Conservation (phyloP, 2,888 invertebrate species). For the Acanthosepion lycidas region DNA sequence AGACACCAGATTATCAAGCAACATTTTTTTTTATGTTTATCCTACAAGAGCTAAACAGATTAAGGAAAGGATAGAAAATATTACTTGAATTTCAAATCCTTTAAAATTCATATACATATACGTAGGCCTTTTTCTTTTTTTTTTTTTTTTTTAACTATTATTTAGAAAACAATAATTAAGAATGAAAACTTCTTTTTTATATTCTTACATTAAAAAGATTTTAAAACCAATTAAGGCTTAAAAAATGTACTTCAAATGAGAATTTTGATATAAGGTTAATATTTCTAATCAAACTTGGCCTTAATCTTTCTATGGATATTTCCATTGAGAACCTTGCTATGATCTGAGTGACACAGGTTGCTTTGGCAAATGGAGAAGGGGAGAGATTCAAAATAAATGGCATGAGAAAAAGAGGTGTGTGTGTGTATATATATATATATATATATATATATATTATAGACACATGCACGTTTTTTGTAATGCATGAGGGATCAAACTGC, state of each 20-base stretch:
- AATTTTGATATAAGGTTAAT: neutral
- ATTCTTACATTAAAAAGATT: neutral
- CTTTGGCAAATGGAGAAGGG: neutral
- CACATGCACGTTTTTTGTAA: neutral
- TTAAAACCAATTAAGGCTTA: neutral
- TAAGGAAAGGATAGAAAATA: neutral
- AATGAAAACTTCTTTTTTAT: neutral
- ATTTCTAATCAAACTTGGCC: neutral
- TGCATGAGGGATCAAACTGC: neutral
- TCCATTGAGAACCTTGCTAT: neutral
- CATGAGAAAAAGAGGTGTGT: neutral
- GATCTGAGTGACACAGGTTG: too few relatives aligned
- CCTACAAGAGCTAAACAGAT: neutral
- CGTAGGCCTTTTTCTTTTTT: neutral
- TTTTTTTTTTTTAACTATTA: neutral
- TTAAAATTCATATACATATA: neutral
- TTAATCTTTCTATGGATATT: neutral
- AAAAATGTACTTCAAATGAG: neutral
- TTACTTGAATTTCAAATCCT: neutral
- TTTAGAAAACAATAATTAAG: neutral
- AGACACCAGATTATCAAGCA: neutral
- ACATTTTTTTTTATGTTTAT: neutral
- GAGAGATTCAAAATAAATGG: neutral
- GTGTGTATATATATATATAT: too few relatives aligned
- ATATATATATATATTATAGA: neutral